Conservation (phyloP, 2,888 invertebrate species). For the Heliconius sara region DNA sequence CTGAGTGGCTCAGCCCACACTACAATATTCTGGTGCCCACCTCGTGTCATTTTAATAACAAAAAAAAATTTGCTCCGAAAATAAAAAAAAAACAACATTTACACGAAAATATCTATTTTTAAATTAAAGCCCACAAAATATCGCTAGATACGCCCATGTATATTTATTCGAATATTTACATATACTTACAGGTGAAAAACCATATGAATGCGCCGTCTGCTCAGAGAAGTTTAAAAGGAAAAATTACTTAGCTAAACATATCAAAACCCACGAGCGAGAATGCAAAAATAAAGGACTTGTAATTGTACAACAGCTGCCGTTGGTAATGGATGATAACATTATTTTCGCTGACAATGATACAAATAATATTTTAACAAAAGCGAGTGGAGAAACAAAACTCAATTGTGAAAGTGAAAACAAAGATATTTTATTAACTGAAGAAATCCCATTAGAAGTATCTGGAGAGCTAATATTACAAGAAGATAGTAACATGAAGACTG, state of each 20-base stretch:
- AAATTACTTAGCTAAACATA: slow-evolving; percentile 65
- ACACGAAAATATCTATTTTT: no score
- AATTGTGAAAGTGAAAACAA: slow-evolving; percentile 30
- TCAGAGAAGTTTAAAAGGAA: slow-evolving; percentile 65
- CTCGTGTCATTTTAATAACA: no score
- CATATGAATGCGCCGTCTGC: slow-evolving; percentile 70
- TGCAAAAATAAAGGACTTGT: slow-evolving; percentile 53
- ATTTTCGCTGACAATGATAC: slow-evolving; percentile 33
- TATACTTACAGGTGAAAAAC: slow-evolving; percentile 69
- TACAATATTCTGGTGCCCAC: no score
- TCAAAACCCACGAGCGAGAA: slow-evolving; percentile 60
- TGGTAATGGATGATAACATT: slow-evolving; percentile 37
- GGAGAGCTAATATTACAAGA: slow-evolving; percentile 64
- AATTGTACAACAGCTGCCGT: slow-evolving; percentile 49
- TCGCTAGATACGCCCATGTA: no score
- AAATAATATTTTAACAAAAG: slow-evolving; percentile 1
- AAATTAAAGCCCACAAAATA: neutral
- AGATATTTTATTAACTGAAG: slow-evolving; percentile 50
- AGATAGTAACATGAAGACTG: slow-evolving; percentile 59
- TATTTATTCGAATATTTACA: neutral
- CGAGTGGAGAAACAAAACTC: neutral
- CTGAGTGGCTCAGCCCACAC: no score
- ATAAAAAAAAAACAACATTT: neutral
- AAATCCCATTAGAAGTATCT: slow-evolving; percentile 61
- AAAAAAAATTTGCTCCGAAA: no score